A percentile compares a stretch with the other conserved stretches of the same genome.
phyloP scores from a whole-genome alignment of 1,140 invertebrate genomes.

The roundworm (Caenorhabditis elegans) region DNA sequence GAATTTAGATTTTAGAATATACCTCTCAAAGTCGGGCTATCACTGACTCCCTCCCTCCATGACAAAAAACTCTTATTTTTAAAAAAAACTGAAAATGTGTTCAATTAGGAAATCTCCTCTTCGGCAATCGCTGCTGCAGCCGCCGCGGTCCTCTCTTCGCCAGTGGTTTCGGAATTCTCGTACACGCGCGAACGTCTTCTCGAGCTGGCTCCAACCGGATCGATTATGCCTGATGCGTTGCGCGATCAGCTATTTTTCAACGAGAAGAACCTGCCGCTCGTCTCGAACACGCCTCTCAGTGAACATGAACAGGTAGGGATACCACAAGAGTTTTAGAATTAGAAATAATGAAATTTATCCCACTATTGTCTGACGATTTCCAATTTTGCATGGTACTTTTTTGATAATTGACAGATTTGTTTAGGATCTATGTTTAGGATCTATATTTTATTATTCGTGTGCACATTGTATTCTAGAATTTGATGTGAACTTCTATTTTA shows the following conservation, averaged over 20 bases:
- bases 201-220: conserved; percentile 22
- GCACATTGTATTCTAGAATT: too few relatives aligned
- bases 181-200: conserved; percentile 30
- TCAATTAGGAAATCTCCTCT: conserved; percentile 18
- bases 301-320: conserved; percentile 10
- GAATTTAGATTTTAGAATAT: too few relatives aligned
- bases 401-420: too few relatives aligned
- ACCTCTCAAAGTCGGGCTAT: too few relatives aligned
- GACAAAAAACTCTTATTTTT: neutral
- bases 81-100: neutral
- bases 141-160: neutral
- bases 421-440: too few relatives aligned
- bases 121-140: neutral
- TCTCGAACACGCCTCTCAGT: conserved; percentile 9
- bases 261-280: conserved; percentile 2
- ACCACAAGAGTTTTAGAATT: too few relatives aligned
- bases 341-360: too few relatives aligned
- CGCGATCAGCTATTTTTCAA: conserved; percentile 21
- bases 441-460: too few relatives aligned
- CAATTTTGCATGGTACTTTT: too few relatives aligned
- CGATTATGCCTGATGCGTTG: conserved; percentile 21
- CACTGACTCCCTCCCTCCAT: neutral
- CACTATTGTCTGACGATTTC: too few relatives aligned
- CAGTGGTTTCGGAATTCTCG: conserved; percentile 20
- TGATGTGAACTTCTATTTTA: too few relatives aligned